Evolutionary conservation across 1,140 invertebrate genomes (phyloP).

Genomic region (Aethina tumida): DNA sequence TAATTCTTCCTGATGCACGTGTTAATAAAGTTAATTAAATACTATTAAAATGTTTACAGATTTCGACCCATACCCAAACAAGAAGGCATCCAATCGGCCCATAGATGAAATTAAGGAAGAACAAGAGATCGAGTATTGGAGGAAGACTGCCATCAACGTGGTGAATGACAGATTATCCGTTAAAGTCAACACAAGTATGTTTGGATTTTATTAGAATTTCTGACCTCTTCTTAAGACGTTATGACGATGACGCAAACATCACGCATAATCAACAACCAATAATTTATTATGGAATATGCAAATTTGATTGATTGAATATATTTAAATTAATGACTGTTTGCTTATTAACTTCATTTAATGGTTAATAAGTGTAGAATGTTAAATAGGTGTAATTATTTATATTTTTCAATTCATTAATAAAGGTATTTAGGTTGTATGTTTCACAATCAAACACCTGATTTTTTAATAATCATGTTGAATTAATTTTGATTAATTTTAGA

Average conservation of each 20-base stretch:
- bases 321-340: background rate
- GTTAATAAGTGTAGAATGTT: background rate
- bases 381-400: constrained; percentile 4
- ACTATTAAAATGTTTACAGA: too few species aligned
- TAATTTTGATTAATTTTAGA: constrained; percentile 20
- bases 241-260: background rate
- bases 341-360: background rate
- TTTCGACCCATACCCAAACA: constrained; percentile 12
- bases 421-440: too few species aligned
- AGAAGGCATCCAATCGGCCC: constrained; percentile 9
- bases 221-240: background rate
- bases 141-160: constrained; percentile 8
- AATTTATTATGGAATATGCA: background rate
- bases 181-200: constrained; percentile 20
- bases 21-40: constrained; percentile 3
- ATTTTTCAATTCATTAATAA: too few species aligned
- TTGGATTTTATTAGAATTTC: background rate
- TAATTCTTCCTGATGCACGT: constrained; percentile 7
- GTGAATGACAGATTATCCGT: constrained; percentile 11
- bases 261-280: background rate
- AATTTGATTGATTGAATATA: background rate
- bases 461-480: background rate
- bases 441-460: too few species aligned
- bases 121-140: constrained; percentile 19
- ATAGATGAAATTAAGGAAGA: constrained; percentile 16